phyloP scores from a whole-genome alignment of 2,113 vertebrate genomes.

The Crotalus viridis region DNA sequence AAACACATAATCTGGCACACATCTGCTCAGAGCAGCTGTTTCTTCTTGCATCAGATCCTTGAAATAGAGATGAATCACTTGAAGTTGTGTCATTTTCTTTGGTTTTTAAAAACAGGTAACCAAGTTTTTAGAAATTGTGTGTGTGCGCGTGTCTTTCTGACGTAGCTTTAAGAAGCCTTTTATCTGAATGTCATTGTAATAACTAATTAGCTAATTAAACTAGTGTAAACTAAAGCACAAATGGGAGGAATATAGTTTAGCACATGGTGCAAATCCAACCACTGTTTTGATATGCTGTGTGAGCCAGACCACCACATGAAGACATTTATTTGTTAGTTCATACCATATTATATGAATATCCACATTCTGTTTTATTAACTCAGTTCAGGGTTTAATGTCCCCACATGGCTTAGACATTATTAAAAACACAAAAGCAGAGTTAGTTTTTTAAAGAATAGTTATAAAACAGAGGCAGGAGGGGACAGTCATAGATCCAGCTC shows the following conservation, averaged over 20 bases:
- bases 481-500: not conserved
- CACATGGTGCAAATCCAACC: not conserved
- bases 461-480: not conserved
- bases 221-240: not conserved
- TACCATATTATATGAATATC: not conserved
- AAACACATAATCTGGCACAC: not conserved
- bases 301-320: not conserved
- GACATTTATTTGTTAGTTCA: not conserved
- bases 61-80: conserved; percentile 29
- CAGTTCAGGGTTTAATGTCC: not conserved
- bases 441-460: not conserved
- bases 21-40: not conserved
- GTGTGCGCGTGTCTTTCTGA: not conserved
- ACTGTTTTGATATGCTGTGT: not conserved
- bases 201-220: not conserved
- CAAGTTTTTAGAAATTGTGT: not conserved
- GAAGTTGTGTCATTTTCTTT: conserved; percentile 31
- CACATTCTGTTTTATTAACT: not conserved
- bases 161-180: not conserved
- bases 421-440: not conserved
- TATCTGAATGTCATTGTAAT: not conserved
- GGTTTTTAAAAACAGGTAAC: not conserved
- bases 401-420: not conserved
- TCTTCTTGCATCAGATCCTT: conserved; percentile 29
- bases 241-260: not conserved